A percentile compares a stretch with the other conserved stretches of the same genome.
Evolutionary conservation across 2,888 invertebrate species (phyloP).

Genomic region (Eupeodes latifasciatus): DNA sequence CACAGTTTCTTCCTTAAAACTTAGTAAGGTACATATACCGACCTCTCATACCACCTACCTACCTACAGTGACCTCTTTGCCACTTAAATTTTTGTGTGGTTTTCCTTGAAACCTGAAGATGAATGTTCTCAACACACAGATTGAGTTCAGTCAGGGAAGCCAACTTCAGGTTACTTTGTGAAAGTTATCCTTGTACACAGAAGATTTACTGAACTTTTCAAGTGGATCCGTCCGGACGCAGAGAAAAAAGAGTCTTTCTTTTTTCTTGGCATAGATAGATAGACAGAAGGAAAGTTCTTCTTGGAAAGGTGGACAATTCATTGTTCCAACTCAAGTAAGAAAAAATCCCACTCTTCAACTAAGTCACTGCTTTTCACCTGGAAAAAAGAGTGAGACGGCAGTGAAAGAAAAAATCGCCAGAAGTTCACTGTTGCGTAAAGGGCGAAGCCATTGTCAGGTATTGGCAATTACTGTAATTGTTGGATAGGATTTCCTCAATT

Average conservation of each 20-base stretch:
- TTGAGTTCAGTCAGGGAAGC: slow-evolving; percentile 38
- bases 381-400: neutral
- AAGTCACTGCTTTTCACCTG: slow-evolving; percentile 7
- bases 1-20: too few species aligned
- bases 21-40: too few species aligned
- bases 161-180: slow-evolving; percentile 46
- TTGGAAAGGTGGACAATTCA: slow-evolving; percentile 14
- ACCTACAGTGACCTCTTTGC: too few species aligned
- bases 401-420: neutral
- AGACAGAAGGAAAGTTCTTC: slow-evolving; percentile 3
- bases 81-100: slow-evolving; percentile 31
- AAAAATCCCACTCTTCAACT: neutral
- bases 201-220: slow-evolving; percentile 45
- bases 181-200: slow-evolving; percentile 11
- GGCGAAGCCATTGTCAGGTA: slow-evolving; percentile 54
- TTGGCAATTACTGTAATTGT: slow-evolving; percentile 69
- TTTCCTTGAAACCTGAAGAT: slow-evolving; percentile 50
- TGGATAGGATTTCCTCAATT: slow-evolving; percentile 55
- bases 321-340: slow-evolving; percentile 5
- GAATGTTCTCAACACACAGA: slow-evolving; percentile 47
- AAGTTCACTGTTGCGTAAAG: neutral
- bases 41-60: too few species aligned
- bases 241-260: neutral
- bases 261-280: neutral
- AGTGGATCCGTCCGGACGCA: slow-evolving; percentile 12